These are phyloP conservation scores for Apistogramma diplotaenia DNA, from an alignment of 2,113 vertebrate genomes.

Conservation along the genomic window DNA sequence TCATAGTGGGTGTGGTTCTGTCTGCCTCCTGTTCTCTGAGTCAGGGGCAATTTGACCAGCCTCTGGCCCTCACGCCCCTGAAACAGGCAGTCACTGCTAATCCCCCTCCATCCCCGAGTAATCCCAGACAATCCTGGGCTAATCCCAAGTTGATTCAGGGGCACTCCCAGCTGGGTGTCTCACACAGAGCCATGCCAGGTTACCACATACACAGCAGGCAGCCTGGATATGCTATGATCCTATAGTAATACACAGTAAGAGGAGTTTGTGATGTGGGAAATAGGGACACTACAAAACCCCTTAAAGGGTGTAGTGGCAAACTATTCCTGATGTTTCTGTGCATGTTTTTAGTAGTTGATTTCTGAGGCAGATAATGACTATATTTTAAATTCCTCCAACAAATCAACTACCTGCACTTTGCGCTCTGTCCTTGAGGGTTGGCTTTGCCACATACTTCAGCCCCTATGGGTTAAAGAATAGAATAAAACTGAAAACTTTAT, in stretches of 20 bases:
- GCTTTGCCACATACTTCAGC: slow-evolving; percentile 57
- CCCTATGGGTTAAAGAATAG: slow-evolving; percentile 60
- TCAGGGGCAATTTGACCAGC: slow-evolving; percentile 74
- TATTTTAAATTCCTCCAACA: slow-evolving; percentile 48
- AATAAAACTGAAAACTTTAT: slow-evolving; percentile 78
- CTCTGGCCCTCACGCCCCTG: slow-evolving; percentile 73
- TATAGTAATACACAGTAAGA: slow-evolving; percentile 39
- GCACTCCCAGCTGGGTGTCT: slow-evolving; percentile 78
- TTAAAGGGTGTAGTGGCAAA: slow-evolving; percentile 21
- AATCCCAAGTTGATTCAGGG: slow-evolving; percentile 80
- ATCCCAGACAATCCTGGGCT: slow-evolving; percentile 80
- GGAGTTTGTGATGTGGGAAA: slow-evolving; percentile 22
- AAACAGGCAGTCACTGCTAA: slow-evolving; percentile 81
- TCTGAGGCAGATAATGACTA: slow-evolving; percentile 38
- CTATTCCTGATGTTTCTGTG: slow-evolving; percentile 13
- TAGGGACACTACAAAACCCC: slow-evolving; percentile 9
- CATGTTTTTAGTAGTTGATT: slow-evolving; percentile 33
- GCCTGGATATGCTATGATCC: slow-evolving; percentile 57
- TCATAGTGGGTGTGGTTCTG: slow-evolving; percentile 58
- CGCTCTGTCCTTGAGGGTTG: slow-evolving; percentile 64
- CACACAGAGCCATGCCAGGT: slow-evolving; percentile 71
- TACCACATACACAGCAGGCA: slow-evolving; percentile 52
- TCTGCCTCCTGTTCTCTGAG: slow-evolving; percentile 63
- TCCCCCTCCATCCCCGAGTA: slow-evolving; percentile 76
- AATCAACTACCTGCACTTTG: slow-evolving; percentile 47